Base-by-base conservation (phyloP, 2,888 invertebrate genomes). In the Halocaridina rubra region DNA sequence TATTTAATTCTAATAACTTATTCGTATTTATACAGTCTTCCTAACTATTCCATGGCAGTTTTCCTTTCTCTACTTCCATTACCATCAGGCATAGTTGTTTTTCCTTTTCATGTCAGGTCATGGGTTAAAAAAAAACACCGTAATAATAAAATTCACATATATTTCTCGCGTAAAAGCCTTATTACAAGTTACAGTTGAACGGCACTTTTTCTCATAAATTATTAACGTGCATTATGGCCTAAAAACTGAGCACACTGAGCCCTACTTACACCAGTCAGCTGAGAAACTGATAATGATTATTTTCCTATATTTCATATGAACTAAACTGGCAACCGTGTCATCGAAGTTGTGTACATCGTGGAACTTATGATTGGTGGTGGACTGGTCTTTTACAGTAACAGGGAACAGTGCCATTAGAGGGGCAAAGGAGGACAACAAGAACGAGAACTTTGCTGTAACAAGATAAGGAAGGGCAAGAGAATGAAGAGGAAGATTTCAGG, bases 101-200 rank as follows among this genome's bases (percentile, higher is more conserved):
- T 8, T 27, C 30, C 2, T 74, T 33, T 30, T 29, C 13, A 10
- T 5, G 7, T 16, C 10, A 33, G 7, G 22, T 1, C 22, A n/a
- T 29, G 61, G 46, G 19, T 61, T n/a, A 46, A 64, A 64, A 10
- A 46, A 64, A 79, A 67, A 72, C 24, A 39, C 53, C 72, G n/a
- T 3, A 3, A 13, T 84, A 84, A 84, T 84, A 84, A 84, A 84
- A 84, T 84, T 84, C 84, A 84, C 84, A 84, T 84, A 80, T 84
- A 84, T 84, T 84, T 84, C 80, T 80, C 80, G 84, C 84, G 74
- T 84, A 84, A 80, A 84, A 84, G 84, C 84, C 84, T 84, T 84
- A 84, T 53, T 84, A 84, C 79, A 84, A 79, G 84, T 80, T 84
- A 84, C 80, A 84, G 33, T 80, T 67, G 84, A 53, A 53, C 53